A percentile compares a stretch with the other conserved stretches of the same genome.
Conservation (phyloP, 2,888 invertebrate species). For the Xiphydria camelus region DNA sequence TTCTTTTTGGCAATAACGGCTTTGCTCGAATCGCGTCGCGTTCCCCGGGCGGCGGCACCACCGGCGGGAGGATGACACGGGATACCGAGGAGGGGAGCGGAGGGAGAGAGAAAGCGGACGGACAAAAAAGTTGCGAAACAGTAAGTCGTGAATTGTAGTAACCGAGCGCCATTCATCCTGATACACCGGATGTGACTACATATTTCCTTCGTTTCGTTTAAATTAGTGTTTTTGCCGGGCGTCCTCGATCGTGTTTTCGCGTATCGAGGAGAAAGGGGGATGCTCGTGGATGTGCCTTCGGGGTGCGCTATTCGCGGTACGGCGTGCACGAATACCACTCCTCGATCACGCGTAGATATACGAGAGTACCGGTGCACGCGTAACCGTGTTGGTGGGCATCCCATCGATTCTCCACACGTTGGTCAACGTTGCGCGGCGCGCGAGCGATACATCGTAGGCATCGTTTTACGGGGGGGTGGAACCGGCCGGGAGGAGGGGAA, state of each 20-base stretch:
- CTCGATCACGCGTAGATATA: not conserved
- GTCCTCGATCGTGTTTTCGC: conserved; percentile 43
- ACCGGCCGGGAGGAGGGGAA: not conserved
- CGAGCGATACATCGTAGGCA: conserved; percentile 50
- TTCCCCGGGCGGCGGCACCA: not conserved
- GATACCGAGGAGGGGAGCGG: conserved; percentile 8
- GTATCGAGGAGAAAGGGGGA: not conserved
- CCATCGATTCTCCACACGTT: conserved; percentile 43
- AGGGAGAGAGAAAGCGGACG: conserved; percentile 16
- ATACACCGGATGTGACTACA: conserved; percentile 50
- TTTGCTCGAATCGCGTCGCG: conserved; percentile 17
- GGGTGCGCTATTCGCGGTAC: not conserved
- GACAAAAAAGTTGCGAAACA: conserved; percentile 35
- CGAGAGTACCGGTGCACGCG: too few relatives aligned
- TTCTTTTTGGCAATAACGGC: conserved; percentile 46
- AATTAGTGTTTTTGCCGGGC: conserved; percentile 46
- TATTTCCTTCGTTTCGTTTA: conserved; percentile 52
- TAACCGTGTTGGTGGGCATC: not conserved
- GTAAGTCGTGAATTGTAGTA: conserved; percentile 49
- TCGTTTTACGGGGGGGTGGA: conserved; percentile 27
- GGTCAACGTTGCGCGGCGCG: conserved; percentile 41
- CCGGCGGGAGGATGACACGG: not conserved
- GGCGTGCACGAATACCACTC: not conserved
- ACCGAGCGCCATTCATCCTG: conserved; percentile 45
- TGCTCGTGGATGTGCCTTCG: not conserved